Percentiles rank a stretch among this genome's conserved stretches.
Evolutionary conservation across 2,888 invertebrate genomes (phyloP).

Genomic region (Lasius platythorax): DNA sequence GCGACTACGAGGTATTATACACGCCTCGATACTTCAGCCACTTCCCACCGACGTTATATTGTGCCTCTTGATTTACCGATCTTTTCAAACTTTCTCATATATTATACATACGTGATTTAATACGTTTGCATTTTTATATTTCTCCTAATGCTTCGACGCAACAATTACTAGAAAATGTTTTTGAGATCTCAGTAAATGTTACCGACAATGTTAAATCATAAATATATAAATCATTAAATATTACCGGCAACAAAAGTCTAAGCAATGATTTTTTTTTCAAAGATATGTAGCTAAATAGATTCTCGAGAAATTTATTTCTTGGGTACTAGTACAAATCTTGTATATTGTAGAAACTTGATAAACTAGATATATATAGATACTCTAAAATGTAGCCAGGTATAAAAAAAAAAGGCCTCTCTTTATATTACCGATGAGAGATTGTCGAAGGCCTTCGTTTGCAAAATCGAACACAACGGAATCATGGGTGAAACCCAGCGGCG

Average conservation of each 20-base stretch:
- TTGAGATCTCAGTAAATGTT: not conserved
- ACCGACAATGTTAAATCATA: not conserved
- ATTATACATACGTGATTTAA: not conserved
- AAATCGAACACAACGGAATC: conserved; percentile 30
- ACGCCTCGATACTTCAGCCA: conserved; percentile 30
- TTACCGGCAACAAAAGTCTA: too few species aligned
- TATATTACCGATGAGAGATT: not conserved
- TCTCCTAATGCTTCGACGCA: not conserved
- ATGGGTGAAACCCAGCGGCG: not conserved
- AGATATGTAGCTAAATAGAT: not conserved
- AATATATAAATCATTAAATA: too few species aligned
- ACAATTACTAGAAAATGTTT: not conserved
- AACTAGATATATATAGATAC: not conserved
- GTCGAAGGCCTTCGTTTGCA: not conserved
- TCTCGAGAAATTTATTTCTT: not conserved
- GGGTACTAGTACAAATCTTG: not conserved
- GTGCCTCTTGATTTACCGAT: conserved; percentile 7
- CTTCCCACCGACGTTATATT: conserved; percentile 10
- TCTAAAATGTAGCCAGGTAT: not conserved
- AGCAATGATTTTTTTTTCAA: too few species aligned
- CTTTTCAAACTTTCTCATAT: conserved; percentile 21
- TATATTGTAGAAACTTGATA: not conserved
- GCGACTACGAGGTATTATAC: not conserved
- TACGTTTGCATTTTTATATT: not conserved
- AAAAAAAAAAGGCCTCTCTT: not conserved